Percentiles rank a stretch among this genome's conserved stretches.
Conservation (phyloP, 1,140 invertebrate species). For the Acromyrmex heyeri region DNA sequence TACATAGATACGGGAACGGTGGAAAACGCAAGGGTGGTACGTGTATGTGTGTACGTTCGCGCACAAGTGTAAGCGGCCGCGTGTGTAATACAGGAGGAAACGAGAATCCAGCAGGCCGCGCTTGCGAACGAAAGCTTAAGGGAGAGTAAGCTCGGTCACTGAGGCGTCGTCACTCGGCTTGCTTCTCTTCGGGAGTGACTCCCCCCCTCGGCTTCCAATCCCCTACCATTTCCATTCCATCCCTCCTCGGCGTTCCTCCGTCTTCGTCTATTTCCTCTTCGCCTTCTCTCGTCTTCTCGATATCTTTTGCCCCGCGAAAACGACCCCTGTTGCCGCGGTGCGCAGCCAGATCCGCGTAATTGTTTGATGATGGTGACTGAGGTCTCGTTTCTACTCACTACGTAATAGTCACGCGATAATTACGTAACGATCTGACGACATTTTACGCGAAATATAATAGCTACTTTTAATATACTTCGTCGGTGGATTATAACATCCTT, state of each 20-base stretch:
- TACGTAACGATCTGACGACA: conserved; percentile 29
- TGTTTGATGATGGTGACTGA: conserved; percentile 56
- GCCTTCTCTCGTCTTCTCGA: conserved; percentile 61
- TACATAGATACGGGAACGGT: conserved; percentile 30
- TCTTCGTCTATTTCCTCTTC: conserved; percentile 65
- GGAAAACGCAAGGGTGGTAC: background rate
- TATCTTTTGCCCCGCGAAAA: conserved; percentile 66
- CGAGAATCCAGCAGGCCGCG: conserved; percentile 71
- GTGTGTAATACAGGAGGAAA: conserved; percentile 63
- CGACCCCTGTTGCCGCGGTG: conserved; percentile 65
- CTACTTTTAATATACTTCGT: conserved; percentile 1
- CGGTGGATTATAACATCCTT: background rate
- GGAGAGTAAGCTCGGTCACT: conserved; percentile 83
- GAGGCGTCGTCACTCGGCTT: conserved; percentile 82
- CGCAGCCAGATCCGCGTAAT: conserved; percentile 66
- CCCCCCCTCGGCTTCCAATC: conserved; percentile 70
- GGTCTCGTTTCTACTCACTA: background rate
- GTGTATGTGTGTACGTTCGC: background rate
- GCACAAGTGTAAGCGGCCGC: background rate
- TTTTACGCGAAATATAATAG: background rate
- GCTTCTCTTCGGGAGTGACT: conserved; percentile 78
- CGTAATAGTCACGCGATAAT: conserved; percentile 59
- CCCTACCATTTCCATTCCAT: conserved; percentile 79
- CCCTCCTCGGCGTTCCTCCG: conserved; percentile 72
- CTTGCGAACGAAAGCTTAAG: conserved; percentile 82